Conservation (phyloP, 23 tunicate genomes). For the Diplosoma virens region DNA sequence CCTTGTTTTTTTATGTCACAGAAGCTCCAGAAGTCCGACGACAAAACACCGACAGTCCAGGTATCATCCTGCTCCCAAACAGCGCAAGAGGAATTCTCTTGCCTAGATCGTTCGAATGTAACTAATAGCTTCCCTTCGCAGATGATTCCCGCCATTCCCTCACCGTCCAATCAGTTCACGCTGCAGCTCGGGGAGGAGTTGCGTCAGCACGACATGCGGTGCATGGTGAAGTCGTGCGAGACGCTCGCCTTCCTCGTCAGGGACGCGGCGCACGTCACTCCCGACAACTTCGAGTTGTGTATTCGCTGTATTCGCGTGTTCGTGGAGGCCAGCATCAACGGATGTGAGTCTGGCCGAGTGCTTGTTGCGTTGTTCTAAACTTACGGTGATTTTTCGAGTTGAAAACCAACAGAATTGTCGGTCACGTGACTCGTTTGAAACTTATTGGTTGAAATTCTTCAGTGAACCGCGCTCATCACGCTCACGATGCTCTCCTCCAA, state of each 20-base stretch:
- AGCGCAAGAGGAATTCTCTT: too few relatives aligned
- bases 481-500: conserved; percentile 14
- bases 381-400: too few relatives aligned
- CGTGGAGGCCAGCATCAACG: conserved; percentile 96
- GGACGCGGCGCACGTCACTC: conserved; percentile 98
- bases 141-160: conserved; percentile 98
- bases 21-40: conserved; percentile 73
- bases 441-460: too few relatives aligned
- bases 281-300: conserved; percentile 96
- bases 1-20: conserved; percentile 14
- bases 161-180: conserved; percentile 93
- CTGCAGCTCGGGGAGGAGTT: conserved; percentile 88
- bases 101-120: too few relatives aligned
- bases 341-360: conserved; percentile 85
- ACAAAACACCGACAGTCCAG: conserved; percentile 72
- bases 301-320: conserved; percentile 90
- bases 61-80: conserved; percentile 1
- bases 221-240: conserved; percentile 94
- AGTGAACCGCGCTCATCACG: conserved; percentile 96
- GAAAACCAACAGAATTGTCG: too few relatives aligned
- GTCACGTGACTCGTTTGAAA: too few relatives aligned
- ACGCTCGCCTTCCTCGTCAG: conserved; percentile 95
- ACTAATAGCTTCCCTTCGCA: too few relatives aligned
- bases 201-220: conserved; percentile 96
- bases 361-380: too few relatives aligned